Evolutionary conservation across 1,140 invertebrate species (phyloP), one percentile per base, ranked within the genome.

Genomic region (Choristoneura fumiferana): DNA sequence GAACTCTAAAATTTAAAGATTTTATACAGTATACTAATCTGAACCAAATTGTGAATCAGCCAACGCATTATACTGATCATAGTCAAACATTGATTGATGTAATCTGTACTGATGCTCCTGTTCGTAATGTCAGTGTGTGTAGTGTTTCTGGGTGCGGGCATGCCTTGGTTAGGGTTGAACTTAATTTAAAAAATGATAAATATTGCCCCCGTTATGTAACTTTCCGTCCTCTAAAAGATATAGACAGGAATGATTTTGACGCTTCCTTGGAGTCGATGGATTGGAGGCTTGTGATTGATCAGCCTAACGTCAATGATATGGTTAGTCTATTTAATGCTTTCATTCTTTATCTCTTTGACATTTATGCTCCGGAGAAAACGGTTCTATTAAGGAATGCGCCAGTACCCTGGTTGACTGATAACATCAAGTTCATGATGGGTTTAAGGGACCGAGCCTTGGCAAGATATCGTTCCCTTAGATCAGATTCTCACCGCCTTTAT

Each of bases 61-160:
- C 53, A 1, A 54, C 53, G 2, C 53, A 54, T 18, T 54, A 37
- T 17, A 54, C 53, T 0, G 34, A 54, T 9, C 53, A 54, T 12
- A 54, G 53, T 12, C 4, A 18, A 15, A 54, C 33, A 5, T 54
- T 54, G 22, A 18, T 54, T 10, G 53, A 54, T 12, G 1, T 54
- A 1, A 33, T 54, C 1, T 54, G 53, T 37, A 15, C 53, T 2
- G 15, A 54, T 17, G 2, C 8, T 6, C 12, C 4, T 17, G 34
- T 54, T 0, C 4, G 33, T 9, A 14, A 17, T 37, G 6, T 17
- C 5, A 36, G 2, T 4, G 53, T 36, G 1, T 14, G 14, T 15
- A 37, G 13, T 13, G 14, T 5, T 2, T 15, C 33, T 38, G 3
- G 37, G 17, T 8, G n/a, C n/a, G 17, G 8, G 15, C 53, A 54